Conservation (phyloP, 2,113 vertebrate genomes). For the Eurystomus gularis region DNA sequence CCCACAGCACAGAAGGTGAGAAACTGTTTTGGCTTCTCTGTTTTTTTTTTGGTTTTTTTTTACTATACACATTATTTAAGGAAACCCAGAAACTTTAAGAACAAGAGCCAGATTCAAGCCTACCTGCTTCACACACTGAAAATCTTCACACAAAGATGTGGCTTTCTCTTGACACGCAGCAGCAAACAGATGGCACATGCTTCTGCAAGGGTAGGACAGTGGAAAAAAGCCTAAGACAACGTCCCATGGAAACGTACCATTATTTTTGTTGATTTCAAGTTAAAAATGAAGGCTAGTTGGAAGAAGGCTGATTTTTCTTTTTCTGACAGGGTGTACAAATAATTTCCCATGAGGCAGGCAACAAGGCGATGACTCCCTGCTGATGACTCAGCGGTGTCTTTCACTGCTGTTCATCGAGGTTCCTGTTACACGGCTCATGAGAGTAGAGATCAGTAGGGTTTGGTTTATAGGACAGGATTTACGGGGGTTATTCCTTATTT, state of each 20-base stretch:
- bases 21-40: not conserved
- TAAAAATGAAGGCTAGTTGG: not conserved
- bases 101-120: rapidly evolving
- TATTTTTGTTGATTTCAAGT: not conserved
- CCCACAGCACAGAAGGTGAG: not conserved
- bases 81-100: not conserved
- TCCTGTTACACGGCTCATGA: not conserved
- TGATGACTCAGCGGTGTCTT: not conserved
- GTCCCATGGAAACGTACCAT: not conserved
- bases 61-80: not conserved
- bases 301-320: not conserved
- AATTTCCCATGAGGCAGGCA: not conserved
- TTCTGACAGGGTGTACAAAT: not conserved
- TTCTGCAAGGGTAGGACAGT: not conserved
- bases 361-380: not conserved
- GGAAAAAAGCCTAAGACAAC: not conserved
- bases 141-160: rapidly evolving
- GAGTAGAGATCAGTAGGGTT: not conserved
- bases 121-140: not conserved
- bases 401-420: rapidly evolving
- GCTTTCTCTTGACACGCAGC: not conserved
- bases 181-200: rapidly evolving
- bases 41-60: not conserved
- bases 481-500: not conserved
- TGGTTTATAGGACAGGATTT: not conserved